Conservation (phyloP, 2,113 vertebrate species). For the Alexandromys fortis region DNA sequence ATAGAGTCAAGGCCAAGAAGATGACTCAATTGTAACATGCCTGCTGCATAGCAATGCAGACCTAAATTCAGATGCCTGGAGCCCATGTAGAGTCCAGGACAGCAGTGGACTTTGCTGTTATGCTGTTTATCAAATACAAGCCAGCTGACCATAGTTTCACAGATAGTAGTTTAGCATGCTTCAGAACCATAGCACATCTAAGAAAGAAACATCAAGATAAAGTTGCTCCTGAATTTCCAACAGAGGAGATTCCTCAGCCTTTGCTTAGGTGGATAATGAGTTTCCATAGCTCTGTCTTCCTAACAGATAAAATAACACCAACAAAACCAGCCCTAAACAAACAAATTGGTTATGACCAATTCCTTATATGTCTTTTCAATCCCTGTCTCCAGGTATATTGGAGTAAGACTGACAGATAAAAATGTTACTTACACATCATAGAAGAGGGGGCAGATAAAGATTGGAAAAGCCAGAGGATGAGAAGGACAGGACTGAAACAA, state of each 20-base stretch:
- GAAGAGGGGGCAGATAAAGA: background rate
- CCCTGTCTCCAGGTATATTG: background rate
- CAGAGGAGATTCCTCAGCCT: background rate
- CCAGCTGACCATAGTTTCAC: background rate
- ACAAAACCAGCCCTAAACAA: background rate
- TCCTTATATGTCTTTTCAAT: slow-evolving; percentile 26
- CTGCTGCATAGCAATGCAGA: background rate
- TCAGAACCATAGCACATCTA: background rate
- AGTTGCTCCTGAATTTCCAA: background rate
- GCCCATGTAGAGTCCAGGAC: background rate
- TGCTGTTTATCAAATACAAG: background rate
- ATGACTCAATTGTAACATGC: background rate
- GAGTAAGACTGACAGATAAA: background rate
- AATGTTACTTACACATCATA: background rate
- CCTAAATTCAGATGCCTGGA: background rate
- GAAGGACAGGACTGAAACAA: background rate
- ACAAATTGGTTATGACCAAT: background rate
- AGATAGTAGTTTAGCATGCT: background rate
- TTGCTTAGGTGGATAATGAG: background rate
- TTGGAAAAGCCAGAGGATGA: background rate
- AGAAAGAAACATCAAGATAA: slow-evolving; percentile 21
- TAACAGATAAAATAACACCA: background rate
- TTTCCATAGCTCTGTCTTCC: slow-evolving; percentile 17
- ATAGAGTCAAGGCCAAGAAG: background rate
- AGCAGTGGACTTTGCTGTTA: background rate